Base-by-base conservation (phyloP, 1,140 invertebrate species). In the Temnothorax nylanderi region DNA sequence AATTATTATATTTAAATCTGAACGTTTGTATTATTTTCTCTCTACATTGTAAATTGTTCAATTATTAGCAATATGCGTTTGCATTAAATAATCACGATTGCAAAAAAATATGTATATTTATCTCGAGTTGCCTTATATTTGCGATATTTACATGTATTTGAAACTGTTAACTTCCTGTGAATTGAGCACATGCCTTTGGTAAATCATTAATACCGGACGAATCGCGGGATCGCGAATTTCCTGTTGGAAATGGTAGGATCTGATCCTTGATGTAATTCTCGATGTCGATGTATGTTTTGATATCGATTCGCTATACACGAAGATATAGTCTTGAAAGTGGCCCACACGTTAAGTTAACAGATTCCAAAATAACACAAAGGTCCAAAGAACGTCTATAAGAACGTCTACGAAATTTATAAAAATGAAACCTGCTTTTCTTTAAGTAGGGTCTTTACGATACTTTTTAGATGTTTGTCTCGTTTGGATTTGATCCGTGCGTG, bases 181-280 rank as follows among this genome's bases (percentile, higher is more conserved):
- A 26, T 69, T 26, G 62, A 69, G 77, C 64, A 80, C 47, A 49
- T 41, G 34, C 13, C 47, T 69, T 80, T 80, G 77, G 77, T 80
- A 67, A 80, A 80, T 77, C 6, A 41, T 34, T 26, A 54, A 67
- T 37, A 56, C 8, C n/a, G 16, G 21, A 67, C 4, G 21, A 54
- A 69, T 69, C 4, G 62, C 13, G 62, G 11, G 18, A 47, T 47
- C 21, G 37, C 26, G 60, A 65, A 51, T 78, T 13, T 49, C 18
- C 51, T 41, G 10, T 69, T 67, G n/a, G 62, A 80, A 37, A 49
- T 78, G 10, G 10, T 65, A 64, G 13, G n/a, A 80, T 37, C 41
- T 37, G 44, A 78, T 80, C 37, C 44, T 80, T 34, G 47, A 54
- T 80, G 21, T 69, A 26, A 54, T 54, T 56, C 13, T 80, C 8